phyloP scores from a whole-genome alignment of 1,140 invertebrate species.

The Tenebrio molitor region DNA sequence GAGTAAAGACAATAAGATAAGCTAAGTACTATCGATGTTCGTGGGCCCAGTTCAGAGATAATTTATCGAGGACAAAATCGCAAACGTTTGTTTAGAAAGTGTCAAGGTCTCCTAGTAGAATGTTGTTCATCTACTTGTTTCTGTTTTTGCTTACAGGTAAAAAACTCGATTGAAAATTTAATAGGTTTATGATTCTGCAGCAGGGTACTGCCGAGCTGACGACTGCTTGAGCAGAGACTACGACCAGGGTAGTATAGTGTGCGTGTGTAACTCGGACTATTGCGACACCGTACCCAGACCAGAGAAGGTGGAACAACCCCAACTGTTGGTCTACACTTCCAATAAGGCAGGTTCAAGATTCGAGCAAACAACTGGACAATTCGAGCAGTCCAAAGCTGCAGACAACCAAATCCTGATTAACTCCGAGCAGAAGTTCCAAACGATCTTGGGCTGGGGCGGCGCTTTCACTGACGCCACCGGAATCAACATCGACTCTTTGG shows the following conservation, averaged over 20 bases:
- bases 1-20: too few species aligned
- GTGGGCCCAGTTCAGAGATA: too few species aligned
- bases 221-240: neutral
- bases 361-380: constrained; percentile 58
- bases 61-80: too few species aligned
- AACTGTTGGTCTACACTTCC: constrained; percentile 73
- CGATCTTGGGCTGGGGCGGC: constrained; percentile 56
- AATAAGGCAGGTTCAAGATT: constrained; percentile 71
- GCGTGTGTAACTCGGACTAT: constrained; percentile 87
- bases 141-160: neutral
- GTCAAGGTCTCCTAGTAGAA: too few species aligned
- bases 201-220: neutral
- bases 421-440: constrained; percentile 47
- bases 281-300: constrained; percentile 80
- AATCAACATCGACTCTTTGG: constrained; percentile 52
- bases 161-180: neutral
- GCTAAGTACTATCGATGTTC: too few species aligned
- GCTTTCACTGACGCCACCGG: constrained; percentile 46
- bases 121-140: too few species aligned
- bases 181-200: neutral
- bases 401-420: constrained; percentile 27
- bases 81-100: too few species aligned
- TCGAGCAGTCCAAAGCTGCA: constrained; percentile 46
- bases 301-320: constrained; percentile 63
- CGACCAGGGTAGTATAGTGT: constrained; percentile 73